Conservation (phyloP, 2,888 invertebrate genomes). For the Drosophila ezoana region DNA sequence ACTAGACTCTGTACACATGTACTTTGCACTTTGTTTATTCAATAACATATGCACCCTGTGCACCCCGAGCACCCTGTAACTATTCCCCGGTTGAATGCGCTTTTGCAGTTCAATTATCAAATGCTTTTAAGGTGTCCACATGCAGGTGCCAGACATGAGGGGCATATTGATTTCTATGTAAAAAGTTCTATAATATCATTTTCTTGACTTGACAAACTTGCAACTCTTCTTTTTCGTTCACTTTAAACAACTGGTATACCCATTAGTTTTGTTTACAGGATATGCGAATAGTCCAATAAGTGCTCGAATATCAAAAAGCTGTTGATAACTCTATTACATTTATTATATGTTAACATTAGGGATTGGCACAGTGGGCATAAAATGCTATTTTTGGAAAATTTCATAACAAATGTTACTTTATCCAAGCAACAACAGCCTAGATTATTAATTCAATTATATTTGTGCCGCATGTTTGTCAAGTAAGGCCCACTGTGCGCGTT, state of each 20-base stretch:
- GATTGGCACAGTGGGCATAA: background rate
- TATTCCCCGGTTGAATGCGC: slow-evolving; percentile 42
- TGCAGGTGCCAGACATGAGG: background rate
- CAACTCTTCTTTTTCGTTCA: background rate
- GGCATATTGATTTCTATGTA: background rate
- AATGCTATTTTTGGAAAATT: too few relatives aligned
- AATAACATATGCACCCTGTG: slow-evolving; percentile 23
- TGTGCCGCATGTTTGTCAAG: background rate
- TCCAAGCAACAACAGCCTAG: background rate
- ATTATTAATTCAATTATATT: background rate
- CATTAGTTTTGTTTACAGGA: slow-evolving; percentile 1
- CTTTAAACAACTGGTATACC: background rate
- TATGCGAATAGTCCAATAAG: background rate
- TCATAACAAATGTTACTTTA: background rate
- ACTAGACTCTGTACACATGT: slow-evolving; percentile 32
- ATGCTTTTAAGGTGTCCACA: slow-evolving; percentile 37
- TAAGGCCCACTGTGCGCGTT: slow-evolving; percentile 18
- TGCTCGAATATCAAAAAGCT: background rate
- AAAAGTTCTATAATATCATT: background rate
- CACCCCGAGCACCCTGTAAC: slow-evolving; percentile 18
- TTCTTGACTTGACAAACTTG: background rate
- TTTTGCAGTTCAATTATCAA: slow-evolving; percentile 39
- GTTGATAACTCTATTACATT: slow-evolving; percentile 18
- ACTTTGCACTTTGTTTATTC: slow-evolving; percentile 31
- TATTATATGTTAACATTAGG: slow-evolving; percentile 2